These are phyloP conservation scores for Podarcis muralis DNA, from an alignment of 2,113 vertebrate species.

Conservation along the genomic window DNA sequence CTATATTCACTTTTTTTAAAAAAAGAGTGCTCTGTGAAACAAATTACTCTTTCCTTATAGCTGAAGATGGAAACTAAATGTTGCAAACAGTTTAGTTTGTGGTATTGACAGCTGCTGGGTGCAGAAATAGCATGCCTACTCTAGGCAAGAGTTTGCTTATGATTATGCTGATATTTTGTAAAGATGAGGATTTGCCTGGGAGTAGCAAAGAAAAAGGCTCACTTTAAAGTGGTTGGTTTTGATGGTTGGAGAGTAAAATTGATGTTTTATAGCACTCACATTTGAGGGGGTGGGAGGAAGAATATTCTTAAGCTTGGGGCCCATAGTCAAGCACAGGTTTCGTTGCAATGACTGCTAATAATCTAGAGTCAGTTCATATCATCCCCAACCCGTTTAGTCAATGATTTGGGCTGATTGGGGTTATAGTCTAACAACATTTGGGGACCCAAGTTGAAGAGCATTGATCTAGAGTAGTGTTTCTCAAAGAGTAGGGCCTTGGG, in stretches of 20 bases:
- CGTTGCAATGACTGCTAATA: neutral
- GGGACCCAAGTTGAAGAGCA: too few relatives aligned
- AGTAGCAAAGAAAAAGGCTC: neutral
- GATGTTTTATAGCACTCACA: neutral
- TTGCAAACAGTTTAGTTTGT: conserved; percentile 24
- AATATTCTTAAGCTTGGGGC: neutral
- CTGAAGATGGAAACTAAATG: conserved; percentile 23
- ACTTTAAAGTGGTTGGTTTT: neutral
- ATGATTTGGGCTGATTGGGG: too few relatives aligned
- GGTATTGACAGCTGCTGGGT: neutral
- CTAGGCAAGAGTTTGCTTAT: conserved; percentile 16
- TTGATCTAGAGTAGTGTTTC: neutral
- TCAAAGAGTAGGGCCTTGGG: too few relatives aligned
- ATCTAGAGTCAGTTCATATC: neutral
- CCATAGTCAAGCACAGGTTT: neutral
- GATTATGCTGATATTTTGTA: conserved; percentile 22
- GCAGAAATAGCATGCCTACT: conserved; percentile 11
- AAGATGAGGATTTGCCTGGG: conserved; percentile 31
- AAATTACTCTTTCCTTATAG: conserved; percentile 31
- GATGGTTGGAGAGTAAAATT: conserved; percentile 5
- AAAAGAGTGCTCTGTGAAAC: neutral
- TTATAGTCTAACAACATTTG: too few relatives aligned
- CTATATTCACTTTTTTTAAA: neutral
- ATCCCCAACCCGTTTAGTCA: too few relatives aligned
- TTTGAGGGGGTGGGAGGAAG: neutral